Conservation (phyloP, 2,113 vertebrate species). For the Eira barbara region DNA sequence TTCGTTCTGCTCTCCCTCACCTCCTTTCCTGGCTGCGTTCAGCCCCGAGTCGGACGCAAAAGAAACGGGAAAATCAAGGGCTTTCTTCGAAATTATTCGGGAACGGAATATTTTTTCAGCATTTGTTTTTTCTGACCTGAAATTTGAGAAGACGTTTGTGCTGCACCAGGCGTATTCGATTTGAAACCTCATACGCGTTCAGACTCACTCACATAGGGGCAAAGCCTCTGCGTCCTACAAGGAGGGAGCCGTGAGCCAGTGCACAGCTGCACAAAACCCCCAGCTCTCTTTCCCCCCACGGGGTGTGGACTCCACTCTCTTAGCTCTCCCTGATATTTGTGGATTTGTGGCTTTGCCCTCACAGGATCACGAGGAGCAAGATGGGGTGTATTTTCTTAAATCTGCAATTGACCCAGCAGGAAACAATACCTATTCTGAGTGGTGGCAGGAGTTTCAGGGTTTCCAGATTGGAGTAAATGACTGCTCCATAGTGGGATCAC, state of each 20-base stretch:
- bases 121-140: constrained; percentile 34
- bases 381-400: not conserved
- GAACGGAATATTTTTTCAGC: not conserved
- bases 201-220: not conserved
- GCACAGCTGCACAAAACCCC: not conserved
- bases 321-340: not conserved
- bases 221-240: not conserved
- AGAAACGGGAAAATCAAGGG: not conserved
- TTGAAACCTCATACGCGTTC: constrained; percentile 14
- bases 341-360: not conserved
- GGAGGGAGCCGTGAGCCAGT: not conserved
- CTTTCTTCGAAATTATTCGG: not conserved
- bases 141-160: constrained; percentile 47
- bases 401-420: rapidly evolving
- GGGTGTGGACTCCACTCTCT: not conserved
- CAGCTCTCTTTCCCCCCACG: not conserved
- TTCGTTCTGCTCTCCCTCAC: not conserved
- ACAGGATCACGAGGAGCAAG: not conserved
- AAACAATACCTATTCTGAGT: too few relatives aligned
- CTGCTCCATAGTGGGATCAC: not conserved
- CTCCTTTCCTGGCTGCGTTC: too few relatives aligned
- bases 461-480: not conserved
- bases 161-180: not conserved
- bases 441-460: rapidly evolving
- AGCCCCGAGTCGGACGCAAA: not conserved